Evolutionary conservation across 2,797 vertebrate genomes (phyloP).

Genomic region (Artibeus lituratus): DNA sequence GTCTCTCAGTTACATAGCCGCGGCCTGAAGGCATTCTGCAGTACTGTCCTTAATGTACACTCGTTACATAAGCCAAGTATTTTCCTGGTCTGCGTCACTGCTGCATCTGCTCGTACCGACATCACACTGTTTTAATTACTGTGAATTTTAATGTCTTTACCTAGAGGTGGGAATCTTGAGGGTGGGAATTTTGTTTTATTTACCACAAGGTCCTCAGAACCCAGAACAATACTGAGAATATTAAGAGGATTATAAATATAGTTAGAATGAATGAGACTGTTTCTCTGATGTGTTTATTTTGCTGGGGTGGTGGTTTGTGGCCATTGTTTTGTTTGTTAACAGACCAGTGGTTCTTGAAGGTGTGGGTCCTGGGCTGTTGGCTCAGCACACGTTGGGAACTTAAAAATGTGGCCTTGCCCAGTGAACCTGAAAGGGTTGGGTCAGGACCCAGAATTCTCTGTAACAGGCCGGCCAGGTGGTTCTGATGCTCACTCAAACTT

Average conservation of each 20-base stretch:
- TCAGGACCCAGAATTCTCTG: background rate
- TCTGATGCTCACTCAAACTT: background rate
- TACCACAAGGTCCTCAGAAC: background rate
- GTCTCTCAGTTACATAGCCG: background rate
- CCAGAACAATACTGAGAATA: background rate
- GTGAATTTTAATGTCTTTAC: background rate
- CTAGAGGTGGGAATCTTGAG: background rate
- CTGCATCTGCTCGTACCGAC: background rate
- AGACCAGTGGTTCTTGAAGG: background rate
- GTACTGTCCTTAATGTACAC: background rate
- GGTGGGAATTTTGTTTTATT: background rate
- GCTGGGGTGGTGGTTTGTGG: background rate
- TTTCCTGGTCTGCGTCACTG: background rate
- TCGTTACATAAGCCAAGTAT: background rate
- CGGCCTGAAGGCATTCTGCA: background rate
- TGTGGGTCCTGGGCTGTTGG: background rate
- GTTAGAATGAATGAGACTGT: background rate
- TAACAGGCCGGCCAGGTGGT: background rate
- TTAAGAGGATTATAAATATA: background rate
- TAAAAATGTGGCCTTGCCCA: background rate
- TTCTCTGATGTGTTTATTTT: background rate
- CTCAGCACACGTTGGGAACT: background rate
- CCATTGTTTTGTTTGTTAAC: background rate
- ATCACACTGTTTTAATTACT: background rate
- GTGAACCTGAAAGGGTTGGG: background rate